Conservation (phyloP, 2,113 vertebrate genomes). For the Ptyas mucosa region DNA sequence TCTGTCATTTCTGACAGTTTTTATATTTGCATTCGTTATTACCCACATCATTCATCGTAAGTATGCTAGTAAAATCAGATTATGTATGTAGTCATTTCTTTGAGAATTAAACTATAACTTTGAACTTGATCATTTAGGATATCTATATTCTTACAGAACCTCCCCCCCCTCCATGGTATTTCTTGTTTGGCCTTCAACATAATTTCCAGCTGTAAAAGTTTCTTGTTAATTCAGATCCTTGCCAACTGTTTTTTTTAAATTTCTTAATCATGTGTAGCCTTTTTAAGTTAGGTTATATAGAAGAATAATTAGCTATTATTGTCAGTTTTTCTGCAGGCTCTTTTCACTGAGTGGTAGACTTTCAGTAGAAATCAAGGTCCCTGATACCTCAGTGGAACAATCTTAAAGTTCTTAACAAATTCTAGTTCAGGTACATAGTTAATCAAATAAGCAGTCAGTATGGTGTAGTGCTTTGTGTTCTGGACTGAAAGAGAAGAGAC, state of each 20-base stretch:
- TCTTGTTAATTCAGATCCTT: background rate
- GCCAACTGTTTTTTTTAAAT: background rate
- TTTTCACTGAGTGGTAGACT: background rate
- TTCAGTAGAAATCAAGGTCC: background rate
- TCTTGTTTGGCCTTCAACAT: background rate
- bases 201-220: conserved; percentile 11
- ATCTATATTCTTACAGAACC: conserved; percentile 49
- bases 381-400: background rate
- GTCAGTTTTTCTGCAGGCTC: background rate
- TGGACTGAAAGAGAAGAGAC: background rate
- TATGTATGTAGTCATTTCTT: conserved; percentile 68
- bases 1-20: conserved; percentile 98
- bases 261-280: conserved; percentile 14
- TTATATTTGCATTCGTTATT: conserved; percentile 98
- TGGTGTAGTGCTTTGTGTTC: background rate
- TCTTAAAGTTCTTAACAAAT: background rate
- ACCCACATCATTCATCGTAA: conserved; percentile 97
- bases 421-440: background rate
- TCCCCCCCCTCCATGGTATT: background rate
- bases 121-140: conserved; percentile 60
- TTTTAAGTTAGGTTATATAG: background rate
- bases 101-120: conserved; percentile 63
- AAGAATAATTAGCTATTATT: background rate
- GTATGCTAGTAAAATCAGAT: conserved; percentile 76
- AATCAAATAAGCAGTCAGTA: background rate